Evolutionary conservation across 2,888 invertebrate genomes (phyloP), one percentile per base, ranked within the genome.

Genomic region (Volucella zonaria): DNA sequence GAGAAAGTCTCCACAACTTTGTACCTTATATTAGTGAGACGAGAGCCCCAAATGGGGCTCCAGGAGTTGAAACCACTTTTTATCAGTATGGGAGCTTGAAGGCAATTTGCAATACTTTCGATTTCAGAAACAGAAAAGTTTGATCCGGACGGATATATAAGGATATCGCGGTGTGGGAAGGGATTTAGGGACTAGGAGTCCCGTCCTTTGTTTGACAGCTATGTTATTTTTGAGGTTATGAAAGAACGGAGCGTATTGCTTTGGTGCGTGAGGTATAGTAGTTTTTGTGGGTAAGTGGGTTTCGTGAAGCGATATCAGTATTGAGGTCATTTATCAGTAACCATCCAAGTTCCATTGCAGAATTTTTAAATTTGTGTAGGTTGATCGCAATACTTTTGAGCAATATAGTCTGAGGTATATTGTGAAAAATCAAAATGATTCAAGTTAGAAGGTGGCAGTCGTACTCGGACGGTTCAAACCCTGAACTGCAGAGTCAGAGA

Each of bases 81-180:
- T 1, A 61, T 3, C n/a, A 47, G 47, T 6, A 62, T 12, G 38
- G 45, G 45, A 8, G 31, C 8, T 14, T 62, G n/a, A 12, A 47
- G 4, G 43, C 12, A 3, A 75, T 38, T 31, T 18, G 68, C 42
- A n/a, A 62, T 68, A 15, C 68, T 62, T 8, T 52, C 52, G 38
- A 75, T 11, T 18, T 81, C 68, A 6, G 8, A 10, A 15, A 10
- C 8, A 11, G 45, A 31, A 52, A 80, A 73, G 15, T n/a, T 74
- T 80, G 67, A 9, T 42, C 9, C 1, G 79, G 79, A 1, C 31
- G 40, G 4, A 68, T 61, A 59, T 61, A 74, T 23, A 56, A 10
- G 11, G 68, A 75, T 52, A 68, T 10, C 2, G 64, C 14, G 0
- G 59, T 67, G 1, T 45, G 1, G 73, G 79, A 8, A 79, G 31